Evolutionary conservation across 2,113 vertebrate genomes (phyloP).

Genomic region (Elanoides forficatus): DNA sequence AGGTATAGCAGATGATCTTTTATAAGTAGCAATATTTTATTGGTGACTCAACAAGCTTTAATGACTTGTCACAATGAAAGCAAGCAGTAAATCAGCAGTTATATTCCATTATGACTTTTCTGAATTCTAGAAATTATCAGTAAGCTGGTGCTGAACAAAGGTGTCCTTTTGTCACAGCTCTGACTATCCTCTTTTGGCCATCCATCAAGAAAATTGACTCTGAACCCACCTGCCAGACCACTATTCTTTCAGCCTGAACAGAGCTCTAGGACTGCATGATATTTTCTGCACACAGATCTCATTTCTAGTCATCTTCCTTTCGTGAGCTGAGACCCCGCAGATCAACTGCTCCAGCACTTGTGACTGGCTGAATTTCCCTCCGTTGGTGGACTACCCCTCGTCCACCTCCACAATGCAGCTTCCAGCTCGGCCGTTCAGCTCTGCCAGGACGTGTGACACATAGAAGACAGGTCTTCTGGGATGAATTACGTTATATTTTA

Average conservation of each 20-base stretch:
- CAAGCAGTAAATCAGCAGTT: not conserved
- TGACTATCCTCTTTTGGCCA: not conserved
- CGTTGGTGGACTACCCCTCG: not conserved
- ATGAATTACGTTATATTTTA: not conserved
- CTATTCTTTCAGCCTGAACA: not conserved
- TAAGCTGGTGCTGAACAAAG: not conserved
- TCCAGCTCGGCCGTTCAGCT: not conserved
- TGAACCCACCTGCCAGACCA: not conserved
- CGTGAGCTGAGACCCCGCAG: not conserved
- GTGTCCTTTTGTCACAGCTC: not conserved
- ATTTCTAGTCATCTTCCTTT: not conserved
- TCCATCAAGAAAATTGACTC: not conserved
- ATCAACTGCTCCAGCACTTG: not conserved
- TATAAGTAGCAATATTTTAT: not conserved
- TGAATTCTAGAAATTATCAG: not conserved
- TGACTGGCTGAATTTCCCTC: not conserved
- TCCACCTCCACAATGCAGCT: not conserved
- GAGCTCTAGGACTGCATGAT: not conserved
- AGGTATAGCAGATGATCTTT: not conserved
- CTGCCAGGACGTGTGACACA: not conserved
- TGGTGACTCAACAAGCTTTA: not conserved
- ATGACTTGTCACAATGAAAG: not conserved
- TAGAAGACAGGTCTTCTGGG: not conserved
- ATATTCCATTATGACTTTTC: not conserved
- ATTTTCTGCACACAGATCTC: not conserved